Percentiles rank a stretch among this genome's conserved stretches.
Conservation (phyloP, 2,113 vertebrate genomes). For the Smithornis capensis region DNA sequence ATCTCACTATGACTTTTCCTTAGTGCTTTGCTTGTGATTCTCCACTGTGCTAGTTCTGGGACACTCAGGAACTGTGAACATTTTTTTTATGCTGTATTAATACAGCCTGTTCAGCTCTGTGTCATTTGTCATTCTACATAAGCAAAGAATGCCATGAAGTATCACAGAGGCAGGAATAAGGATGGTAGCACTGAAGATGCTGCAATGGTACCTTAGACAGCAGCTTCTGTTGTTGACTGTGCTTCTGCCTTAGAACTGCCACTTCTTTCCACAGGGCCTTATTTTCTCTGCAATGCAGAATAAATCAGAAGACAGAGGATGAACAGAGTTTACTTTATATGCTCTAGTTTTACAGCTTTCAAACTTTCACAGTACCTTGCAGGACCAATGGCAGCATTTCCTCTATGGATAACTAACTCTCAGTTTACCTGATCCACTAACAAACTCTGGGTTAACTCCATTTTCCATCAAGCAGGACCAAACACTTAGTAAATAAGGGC, state of each 20-base stretch:
- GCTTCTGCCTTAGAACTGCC: slow-evolving; percentile 68
- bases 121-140: slow-evolving; percentile 59
- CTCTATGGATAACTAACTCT: background rate
- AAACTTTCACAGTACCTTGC: slow-evolving; percentile 39
- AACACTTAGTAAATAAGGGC: background rate
- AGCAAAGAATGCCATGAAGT: slow-evolving; percentile 46
- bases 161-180: slow-evolving; percentile 36
- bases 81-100: slow-evolving; percentile 20
- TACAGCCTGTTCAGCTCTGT: slow-evolving; percentile 57
- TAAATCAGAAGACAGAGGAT: slow-evolving; percentile 55
- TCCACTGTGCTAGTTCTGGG: slow-evolving; percentile 36
- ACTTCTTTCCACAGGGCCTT: slow-evolving; percentile 69
- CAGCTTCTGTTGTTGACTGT: slow-evolving; percentile 73
- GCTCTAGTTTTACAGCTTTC: slow-evolving; percentile 41
- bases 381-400: slow-evolving; percentile 22
- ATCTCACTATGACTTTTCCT: background rate
- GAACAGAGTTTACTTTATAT: slow-evolving; percentile 47
- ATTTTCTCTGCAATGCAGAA: slow-evolving; percentile 71
- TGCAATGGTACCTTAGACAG: slow-evolving; percentile 70
- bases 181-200: slow-evolving; percentile 50
- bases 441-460: background rate
- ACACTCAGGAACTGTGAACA: slow-evolving; percentile 40
- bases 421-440: background rate
- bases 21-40: background rate
- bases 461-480: background rate